Evolutionary conservation across 2,888 invertebrate species (phyloP).

Genomic region (Automeris io): DNA sequence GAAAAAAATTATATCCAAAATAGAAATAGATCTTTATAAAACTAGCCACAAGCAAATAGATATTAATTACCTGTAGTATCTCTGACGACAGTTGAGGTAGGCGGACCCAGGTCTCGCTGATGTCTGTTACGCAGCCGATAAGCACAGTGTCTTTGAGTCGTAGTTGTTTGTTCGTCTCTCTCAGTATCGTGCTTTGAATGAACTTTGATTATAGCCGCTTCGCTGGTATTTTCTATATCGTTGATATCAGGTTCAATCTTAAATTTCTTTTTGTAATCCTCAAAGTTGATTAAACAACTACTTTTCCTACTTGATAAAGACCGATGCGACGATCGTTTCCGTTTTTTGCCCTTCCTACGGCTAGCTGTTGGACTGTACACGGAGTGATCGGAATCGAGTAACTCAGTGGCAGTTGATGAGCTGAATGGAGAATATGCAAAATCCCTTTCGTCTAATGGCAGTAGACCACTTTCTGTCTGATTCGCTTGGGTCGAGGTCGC

Average conservation of each 20-base stretch:
- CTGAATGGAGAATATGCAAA: conserved; percentile 72
- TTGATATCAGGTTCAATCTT: conserved; percentile 73
- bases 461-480: conserved; percentile 58
- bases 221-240: conserved; percentile 38
- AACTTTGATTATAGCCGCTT: conserved; percentile 36
- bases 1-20: not conserved
- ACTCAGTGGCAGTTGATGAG: conserved; percentile 67
- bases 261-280: conserved; percentile 64
- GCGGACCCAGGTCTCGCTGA: conserved; percentile 48
- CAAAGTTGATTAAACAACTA: conserved; percentile 48
- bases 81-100: conserved; percentile 54
- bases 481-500: conserved; percentile 37
- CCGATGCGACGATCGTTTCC: conserved; percentile 62
- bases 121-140: conserved; percentile 51
- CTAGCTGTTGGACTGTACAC: conserved; percentile 66
- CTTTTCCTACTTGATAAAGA: conserved; percentile 59
- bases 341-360: conserved; percentile 64
- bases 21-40: too few species aligned
- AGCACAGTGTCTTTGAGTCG: conserved; percentile 34
- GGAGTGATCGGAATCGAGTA: conserved; percentile 68
- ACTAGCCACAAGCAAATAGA: not conserved
- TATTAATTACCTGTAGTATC: conserved; percentile 52
- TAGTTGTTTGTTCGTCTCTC: conserved; percentile 34
- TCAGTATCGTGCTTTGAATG: conserved; percentile 44
- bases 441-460: conserved; percentile 71